Evolutionary conservation across 2,888 invertebrate species (phyloP).

Genomic region (Allygus modestus): DNA sequence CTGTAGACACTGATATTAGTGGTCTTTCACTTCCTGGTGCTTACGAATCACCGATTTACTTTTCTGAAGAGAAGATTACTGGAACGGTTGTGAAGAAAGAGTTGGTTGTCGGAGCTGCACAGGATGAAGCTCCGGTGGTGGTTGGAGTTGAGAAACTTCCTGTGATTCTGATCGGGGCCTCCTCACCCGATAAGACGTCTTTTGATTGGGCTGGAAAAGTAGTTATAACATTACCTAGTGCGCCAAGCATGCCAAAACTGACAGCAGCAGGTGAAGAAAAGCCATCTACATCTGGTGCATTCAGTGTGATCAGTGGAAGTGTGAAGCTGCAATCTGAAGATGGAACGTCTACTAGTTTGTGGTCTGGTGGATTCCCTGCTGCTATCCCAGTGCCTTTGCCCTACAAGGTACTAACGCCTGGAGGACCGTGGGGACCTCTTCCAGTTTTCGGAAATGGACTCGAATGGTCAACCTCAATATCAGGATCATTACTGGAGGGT

Average conservation of each 20-base stretch:
- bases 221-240: conserved; percentile 57
- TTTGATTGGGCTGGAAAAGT: conserved; percentile 67
- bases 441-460: conserved; percentile 53
- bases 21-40: conserved; percentile 31
- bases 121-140: background rate
- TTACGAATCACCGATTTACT: conserved; percentile 61
- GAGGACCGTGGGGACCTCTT: conserved; percentile 9
- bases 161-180: conserved; percentile 65
- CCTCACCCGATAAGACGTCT: conserved; percentile 64
- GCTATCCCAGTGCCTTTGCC: conserved; percentile 63
- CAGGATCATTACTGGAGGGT: conserved; percentile 50
- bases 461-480: conserved; percentile 45
- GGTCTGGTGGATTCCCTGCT: conserved; percentile 64
- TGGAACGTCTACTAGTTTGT: conserved; percentile 49
- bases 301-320: conserved; percentile 55
- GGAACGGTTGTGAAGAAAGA: conserved; percentile 26
- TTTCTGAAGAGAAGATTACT: conserved; percentile 35
- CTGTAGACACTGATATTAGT: conserved; percentile 17
- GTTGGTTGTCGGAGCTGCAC: background rate
- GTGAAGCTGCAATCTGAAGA: conserved; percentile 41
- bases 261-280: background rate
- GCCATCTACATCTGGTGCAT: conserved; percentile 11
- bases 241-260: background rate
- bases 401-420: conserved; percentile 29
- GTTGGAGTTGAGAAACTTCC: conserved; percentile 58